phyloP scores from a whole-genome alignment of 1,140 invertebrate species.

The Campoletis sonorensis region DNA sequence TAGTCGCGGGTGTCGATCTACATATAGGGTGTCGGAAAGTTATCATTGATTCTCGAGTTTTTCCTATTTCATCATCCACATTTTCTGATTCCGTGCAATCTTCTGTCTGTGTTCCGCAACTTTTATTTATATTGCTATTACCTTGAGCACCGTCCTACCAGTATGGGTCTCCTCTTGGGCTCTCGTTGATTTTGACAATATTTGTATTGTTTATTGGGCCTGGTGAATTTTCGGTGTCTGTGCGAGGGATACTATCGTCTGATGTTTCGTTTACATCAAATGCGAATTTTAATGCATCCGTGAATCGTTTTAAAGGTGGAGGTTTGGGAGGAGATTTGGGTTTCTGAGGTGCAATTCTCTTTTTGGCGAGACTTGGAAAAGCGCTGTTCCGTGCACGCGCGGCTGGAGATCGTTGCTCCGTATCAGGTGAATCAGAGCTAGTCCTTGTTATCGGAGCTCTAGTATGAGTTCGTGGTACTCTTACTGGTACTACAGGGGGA shows the following conservation, averaged over 20 bases:
- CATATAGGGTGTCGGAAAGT: constrained; percentile 33
- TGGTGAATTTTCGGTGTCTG: not conserved
- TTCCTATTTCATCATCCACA: not conserved
- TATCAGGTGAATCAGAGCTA: not conserved
- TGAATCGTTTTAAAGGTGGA: not conserved
- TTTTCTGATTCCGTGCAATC: constrained; percentile 1
- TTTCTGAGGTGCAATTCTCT: not conserved
- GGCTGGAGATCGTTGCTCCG: not conserved
- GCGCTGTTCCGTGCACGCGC: constrained; percentile 16
- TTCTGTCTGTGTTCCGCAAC: not conserved
- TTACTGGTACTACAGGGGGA: too few species aligned
- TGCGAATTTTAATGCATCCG: constrained; percentile 34
- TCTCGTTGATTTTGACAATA: not conserved
- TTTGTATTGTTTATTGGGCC: not conserved
- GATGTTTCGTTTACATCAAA: constrained; percentile 19
- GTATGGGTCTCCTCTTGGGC: not conserved
- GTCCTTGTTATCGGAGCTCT: too few species aligned
- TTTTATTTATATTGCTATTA: not conserved
- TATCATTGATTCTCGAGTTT: not conserved
- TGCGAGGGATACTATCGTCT: not conserved
- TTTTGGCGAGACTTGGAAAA: not conserved
- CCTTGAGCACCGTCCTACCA: constrained; percentile 28
- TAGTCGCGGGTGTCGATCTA: constrained; percentile 22
- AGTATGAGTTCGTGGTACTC: too few species aligned
- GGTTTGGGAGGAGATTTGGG: too few species aligned